Conservation (phyloP, 2,797 vertebrate species). For the Vespertilio murinus region DNA sequence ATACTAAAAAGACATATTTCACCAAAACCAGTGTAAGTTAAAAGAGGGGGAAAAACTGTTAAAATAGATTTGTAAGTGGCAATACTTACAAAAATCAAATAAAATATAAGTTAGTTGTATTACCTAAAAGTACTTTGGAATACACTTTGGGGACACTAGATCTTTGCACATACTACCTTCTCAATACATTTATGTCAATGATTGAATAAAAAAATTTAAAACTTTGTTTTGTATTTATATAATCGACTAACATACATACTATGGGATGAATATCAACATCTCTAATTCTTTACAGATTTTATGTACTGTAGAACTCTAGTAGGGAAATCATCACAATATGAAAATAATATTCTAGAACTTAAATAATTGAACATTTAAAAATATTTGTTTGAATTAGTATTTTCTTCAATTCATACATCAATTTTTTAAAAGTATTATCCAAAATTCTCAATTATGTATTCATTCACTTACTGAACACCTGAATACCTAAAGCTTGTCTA, state of each 20-base stretch:
- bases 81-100: background rate
- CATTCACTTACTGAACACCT: background rate
- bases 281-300: background rate
- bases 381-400: background rate
- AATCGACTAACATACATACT: background rate
- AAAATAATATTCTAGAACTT: slow-evolving; percentile 10
- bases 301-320: background rate
- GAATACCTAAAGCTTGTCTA: background rate
- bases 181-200: slow-evolving; percentile 21
- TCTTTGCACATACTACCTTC: background rate
- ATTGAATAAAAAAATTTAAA: background rate
- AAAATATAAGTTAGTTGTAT: background rate
- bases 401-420: background rate
- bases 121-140: slow-evolving; percentile 13
- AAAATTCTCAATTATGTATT: background rate
- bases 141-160: background rate
- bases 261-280: background rate
- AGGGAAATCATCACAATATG: background rate
- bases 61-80: background rate
- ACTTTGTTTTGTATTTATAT: background rate
- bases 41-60: background rate
- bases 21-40: background rate
- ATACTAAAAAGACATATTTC: background rate
- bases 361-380: background rate
- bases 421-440: background rate